A percentile compares a stretch with the other conserved stretches of the same genome.
phyloP scores from a whole-genome alignment of 2,888 invertebrate genomes.

The Cataglyphis rosenhaueri region DNA sequence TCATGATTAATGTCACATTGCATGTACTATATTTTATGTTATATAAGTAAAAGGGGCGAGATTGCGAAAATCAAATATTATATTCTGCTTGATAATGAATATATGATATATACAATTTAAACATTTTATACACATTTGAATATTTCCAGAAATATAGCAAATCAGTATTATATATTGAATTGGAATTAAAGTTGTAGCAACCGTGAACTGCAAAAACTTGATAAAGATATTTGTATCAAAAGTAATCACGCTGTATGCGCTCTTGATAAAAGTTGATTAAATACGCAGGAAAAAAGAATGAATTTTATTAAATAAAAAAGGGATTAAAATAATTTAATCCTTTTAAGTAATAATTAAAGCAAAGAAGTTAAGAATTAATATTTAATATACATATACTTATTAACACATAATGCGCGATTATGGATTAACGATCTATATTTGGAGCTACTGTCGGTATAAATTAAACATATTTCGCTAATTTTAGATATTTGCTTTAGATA shows the following conservation, averaged over 20 bases:
- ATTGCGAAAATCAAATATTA: conserved; percentile 23
- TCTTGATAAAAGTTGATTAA: background rate
- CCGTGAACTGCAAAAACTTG: conserved; percentile 5
- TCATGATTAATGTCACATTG: conserved; percentile 3
- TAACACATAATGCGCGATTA: background rate
- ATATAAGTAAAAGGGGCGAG: background rate
- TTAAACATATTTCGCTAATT: background rate
- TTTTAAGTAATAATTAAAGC: conserved; percentile 1
- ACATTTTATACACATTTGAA: background rate
- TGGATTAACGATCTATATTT: background rate
- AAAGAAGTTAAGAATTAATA: conserved; percentile 5
- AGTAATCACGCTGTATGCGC: background rate
- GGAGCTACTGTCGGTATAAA: background rate
- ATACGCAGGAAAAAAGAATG: background rate
- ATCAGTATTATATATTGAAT: background rate
- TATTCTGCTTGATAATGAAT: background rate
- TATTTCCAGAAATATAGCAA: conserved; percentile 7
- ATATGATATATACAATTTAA: background rate
- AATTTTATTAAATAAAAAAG: conserved; percentile 12
- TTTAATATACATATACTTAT: background rate
- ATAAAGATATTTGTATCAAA: background rate
- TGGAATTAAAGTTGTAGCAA: background rate
- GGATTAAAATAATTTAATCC: background rate
- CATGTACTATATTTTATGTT: background rate
- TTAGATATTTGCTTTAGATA: background rate